A percentile compares a stretch with the other conserved stretches of the same genome.
phyloP scores from a whole-genome alignment of 2,113 vertebrate genomes.

The Ranitomeya imitator region DNA sequence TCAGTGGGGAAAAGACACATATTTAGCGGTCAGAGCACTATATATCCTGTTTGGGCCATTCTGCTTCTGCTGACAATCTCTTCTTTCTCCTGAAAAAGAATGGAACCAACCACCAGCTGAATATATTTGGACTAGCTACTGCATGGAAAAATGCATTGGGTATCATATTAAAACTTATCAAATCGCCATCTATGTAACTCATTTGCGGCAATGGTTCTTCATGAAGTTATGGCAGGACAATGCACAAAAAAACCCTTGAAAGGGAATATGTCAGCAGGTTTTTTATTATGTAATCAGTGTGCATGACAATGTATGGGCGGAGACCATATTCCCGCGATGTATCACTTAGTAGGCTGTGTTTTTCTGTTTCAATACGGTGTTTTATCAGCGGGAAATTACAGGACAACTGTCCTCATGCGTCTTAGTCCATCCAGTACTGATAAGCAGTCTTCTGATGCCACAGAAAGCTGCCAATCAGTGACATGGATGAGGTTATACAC shows the following conservation, averaged over 20 bases:
- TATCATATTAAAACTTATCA: background rate
- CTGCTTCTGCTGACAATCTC: background rate
- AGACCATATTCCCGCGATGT: too few species aligned
- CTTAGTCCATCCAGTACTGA: too few species aligned
- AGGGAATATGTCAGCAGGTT: too few species aligned
- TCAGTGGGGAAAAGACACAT: background rate
- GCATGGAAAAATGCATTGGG: background rate
- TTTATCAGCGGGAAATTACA: too few species aligned
- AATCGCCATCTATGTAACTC: background rate
- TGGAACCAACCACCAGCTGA: background rate
- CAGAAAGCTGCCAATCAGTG: too few species aligned
- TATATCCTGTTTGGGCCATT: background rate
- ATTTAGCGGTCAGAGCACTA: background rate
- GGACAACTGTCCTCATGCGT: too few species aligned
- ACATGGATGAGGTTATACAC: too few species aligned
- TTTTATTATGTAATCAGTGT: too few species aligned
- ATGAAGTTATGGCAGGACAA: background rate
- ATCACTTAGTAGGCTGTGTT: too few species aligned
- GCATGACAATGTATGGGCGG: too few species aligned
- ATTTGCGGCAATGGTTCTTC: background rate
- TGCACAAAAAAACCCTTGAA: background rate
- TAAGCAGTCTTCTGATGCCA: too few species aligned
- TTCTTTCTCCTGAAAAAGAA: background rate
- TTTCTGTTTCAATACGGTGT: too few species aligned
- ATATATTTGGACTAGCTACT: background rate